Evolutionary conservation across 2,888 invertebrate species (phyloP), one percentile per base, ranked within the genome.

Genomic region (Ochropleura plecta): DNA sequence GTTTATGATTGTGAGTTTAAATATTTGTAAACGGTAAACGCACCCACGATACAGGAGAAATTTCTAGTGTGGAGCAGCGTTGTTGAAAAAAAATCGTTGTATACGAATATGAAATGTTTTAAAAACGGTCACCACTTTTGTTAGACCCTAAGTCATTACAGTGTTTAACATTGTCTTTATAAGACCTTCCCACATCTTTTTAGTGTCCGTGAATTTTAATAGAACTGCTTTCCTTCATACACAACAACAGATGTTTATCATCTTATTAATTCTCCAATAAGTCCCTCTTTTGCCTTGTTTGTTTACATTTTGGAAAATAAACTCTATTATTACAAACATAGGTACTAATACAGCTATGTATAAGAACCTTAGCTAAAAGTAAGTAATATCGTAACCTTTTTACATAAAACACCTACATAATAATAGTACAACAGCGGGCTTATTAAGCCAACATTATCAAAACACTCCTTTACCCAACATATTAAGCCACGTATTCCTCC

Each of bases 391-490:
- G 40, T 53, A 66, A 57, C 40, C 30, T 44, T 51, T 78, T 65
- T 46, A 62, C 53, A 48, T 76, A 64, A 64, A 76, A 81, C 84
- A 76, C 76, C 69, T 72, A 70, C n/a, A 64, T 68, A 66, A 70
- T 62, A 73, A 42, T 70, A 44, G 42, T 51, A 80, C 81, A 84
- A 81, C 59, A 59, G 68, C 53, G 9, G 44, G 48, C 71, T 78
- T 83, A 81, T 79, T 87, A 86, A 86, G 68, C 68, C 73, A 57
- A 76, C 78, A 86, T 87, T 86, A 86, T 82, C 80, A 84, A 87
- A 83, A 84, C 82, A 79, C 78, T 78, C 69, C 65, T 67, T 75
- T 80, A 69, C 78, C 79, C 73, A 71, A 79, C 84, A 87, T 86
- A 84, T 85, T 70, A 84, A 76, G 75, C 76, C 70, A 16, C 72